These are phyloP conservation scores for Limonius californicus DNA, from an alignment of 1,140 invertebrate species.

Conservation along the genomic window DNA sequence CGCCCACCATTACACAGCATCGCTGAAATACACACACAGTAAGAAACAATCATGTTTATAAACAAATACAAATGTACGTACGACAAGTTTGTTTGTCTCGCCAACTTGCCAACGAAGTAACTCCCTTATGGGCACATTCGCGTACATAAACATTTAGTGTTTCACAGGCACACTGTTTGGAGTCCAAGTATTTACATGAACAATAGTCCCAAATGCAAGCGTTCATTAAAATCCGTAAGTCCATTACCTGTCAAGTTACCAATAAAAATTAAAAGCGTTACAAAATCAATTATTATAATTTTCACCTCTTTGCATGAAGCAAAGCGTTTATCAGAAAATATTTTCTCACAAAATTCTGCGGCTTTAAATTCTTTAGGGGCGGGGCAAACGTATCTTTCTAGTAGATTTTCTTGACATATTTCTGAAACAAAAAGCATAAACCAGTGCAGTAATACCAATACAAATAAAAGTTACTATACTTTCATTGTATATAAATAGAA, in stretches of 20 bases:
- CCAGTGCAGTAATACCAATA: no score
- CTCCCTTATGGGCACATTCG: conserved; percentile 66
- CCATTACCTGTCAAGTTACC: no score
- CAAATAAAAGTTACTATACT: no score
- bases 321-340: conserved; percentile 62
- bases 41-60: no score
- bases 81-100: conserved; percentile 69
- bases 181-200: conserved; percentile 55
- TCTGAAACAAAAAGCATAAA: conserved; percentile 55
- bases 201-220: conserved; percentile 78
- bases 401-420: conserved; percentile 55
- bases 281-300: background rate
- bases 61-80: conserved; percentile 55
- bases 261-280: conserved; percentile 32
- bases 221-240: conserved; percentile 54
- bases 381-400: conserved; percentile 52
- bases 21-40: conserved; percentile 58
- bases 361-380: no score
- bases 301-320: conserved; percentile 59
- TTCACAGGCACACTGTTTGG: conserved; percentile 67
- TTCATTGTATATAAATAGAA: no score
- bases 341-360: conserved; percentile 56
- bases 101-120: conserved; percentile 63
- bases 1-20: conserved; percentile 65
- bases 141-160: conserved; percentile 72